Conservation (phyloP, 1,140 invertebrate genomes). For the Calliopsis andreniformis region DNA sequence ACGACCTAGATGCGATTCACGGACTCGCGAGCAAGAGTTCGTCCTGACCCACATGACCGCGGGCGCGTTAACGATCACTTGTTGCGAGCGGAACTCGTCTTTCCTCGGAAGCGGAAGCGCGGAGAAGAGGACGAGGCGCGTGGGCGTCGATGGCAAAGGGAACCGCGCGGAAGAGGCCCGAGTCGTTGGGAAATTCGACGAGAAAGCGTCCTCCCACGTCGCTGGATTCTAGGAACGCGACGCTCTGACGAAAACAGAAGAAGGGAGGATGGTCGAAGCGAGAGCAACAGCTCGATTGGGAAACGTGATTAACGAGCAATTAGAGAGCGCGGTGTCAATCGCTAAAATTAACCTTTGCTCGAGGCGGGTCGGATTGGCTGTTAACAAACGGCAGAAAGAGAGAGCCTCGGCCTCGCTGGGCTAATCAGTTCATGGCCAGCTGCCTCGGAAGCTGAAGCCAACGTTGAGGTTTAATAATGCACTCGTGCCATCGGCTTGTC, state of each 20-base stretch:
- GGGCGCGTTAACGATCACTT: constrained; percentile 39
- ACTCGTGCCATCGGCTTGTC: no score
- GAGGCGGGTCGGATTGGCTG: constrained; percentile 2
- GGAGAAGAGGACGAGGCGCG: not conserved
- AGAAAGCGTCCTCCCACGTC: no score
- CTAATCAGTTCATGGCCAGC: constrained; percentile 53
- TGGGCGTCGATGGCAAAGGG: not conserved
- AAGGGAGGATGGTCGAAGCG: not conserved
- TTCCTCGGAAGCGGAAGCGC: not conserved
- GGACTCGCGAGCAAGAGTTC: not conserved
- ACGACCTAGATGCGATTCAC: constrained; percentile 6
- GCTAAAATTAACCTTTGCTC: constrained; percentile 44
- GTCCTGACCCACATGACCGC: constrained; percentile 30
- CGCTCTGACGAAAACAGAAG: no score
- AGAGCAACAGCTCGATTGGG: not conserved
- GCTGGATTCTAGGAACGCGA: no score
- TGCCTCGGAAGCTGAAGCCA: constrained; percentile 1
- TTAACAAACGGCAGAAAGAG: constrained; percentile 36
- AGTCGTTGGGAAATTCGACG: no score
- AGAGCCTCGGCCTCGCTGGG: not conserved
- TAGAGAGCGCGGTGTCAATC: constrained; percentile 2
- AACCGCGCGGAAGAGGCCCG: no score
- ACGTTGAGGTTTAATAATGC: constrained; percentile 37
- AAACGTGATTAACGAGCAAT: constrained; percentile 36
- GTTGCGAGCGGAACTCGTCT: constrained; percentile 31